Evolutionary conservation across 2,113 vertebrate species (phyloP), one percentile per base, ranked within the genome.

Genomic region (Perccottus glenii): DNA sequence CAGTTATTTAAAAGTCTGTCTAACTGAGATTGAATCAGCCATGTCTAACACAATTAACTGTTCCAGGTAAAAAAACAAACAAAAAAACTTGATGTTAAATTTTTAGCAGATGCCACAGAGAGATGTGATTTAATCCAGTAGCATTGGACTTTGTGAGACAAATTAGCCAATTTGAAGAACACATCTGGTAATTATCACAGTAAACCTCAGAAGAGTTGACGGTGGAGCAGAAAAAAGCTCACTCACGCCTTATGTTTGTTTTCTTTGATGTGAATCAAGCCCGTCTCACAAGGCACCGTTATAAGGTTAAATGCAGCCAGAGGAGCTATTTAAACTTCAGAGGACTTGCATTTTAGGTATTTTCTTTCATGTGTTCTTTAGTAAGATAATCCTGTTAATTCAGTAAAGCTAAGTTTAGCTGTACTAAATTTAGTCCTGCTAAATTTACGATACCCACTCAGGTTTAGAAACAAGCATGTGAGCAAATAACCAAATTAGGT

Each of bases 171-270:
- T 77, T 77, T 64, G 9, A 67, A 59, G 46, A 70, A 50, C 33
- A 79, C 70, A 77, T 85, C 60, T 78, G 66, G 74, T 71, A 69
- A 78, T 73, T 73, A 73, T 75, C 55, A 64, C 11, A 42, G 61
- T 36, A 59, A 78, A 70, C 43, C 67, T 83, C 70, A 61, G 67
- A 48, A 48, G 73, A 60, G 61, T 58, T 12, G n/a, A 33, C 32
- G 12, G 44, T 58, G 46, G 60, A 67, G 46, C 59, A 59, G 73
- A 80, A 49, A 48, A 53, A 82, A 60, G 65, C 60, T 70, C 58
- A 62, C 55, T 79, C 51, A 44, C 10, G 59, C 52, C 51, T 53
- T 35, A 5, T 57, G 65, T 67, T 66, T 67, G 66, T 68, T 76
- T 44, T 40, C 72, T 75, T 78, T 79, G 45, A 83, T 83, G 43